Evolutionary conservation across 2,113 vertebrate species (phyloP).

Genomic region (Phyllostomus hastatus): DNA sequence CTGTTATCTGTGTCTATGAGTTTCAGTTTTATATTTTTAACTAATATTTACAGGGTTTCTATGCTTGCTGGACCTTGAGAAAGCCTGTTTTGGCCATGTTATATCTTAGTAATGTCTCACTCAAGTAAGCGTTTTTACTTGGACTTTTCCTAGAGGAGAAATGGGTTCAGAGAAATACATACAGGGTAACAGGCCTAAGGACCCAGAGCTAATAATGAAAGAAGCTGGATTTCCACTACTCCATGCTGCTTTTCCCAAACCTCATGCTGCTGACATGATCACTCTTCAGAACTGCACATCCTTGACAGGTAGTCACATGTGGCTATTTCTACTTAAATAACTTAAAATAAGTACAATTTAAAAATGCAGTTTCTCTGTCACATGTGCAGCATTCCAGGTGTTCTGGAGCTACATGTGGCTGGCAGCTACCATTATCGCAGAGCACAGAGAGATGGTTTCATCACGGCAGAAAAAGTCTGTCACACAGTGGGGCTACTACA

Average conservation of each 20-base stretch:
- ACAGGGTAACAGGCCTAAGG: too few species aligned
- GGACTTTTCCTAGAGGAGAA: not conserved
- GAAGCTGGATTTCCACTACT: accelerated
- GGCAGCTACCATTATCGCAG: too few species aligned
- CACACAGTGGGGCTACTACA: not conserved
- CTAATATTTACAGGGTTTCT: not conserved
- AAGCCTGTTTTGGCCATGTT: not conserved
- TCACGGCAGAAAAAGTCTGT: not conserved
- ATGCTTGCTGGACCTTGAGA: not conserved
- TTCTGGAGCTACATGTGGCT: not conserved
- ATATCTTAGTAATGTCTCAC: not conserved
- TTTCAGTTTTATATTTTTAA: not conserved
- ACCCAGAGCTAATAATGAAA: accelerated
- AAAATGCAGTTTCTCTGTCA: not conserved
- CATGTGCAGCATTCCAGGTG: not conserved
- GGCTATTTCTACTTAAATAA: not conserved
- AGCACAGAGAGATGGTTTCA: not conserved
- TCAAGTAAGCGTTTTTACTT: not conserved
- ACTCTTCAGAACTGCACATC: accelerated
- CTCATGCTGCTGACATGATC: too few species aligned
- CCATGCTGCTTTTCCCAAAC: not conserved
- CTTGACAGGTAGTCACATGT: not conserved
- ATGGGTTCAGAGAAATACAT: not conserved
- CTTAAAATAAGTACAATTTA: not conserved
- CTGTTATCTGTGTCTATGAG: not conserved